phyloP scores from a whole-genome alignment of 2,113 vertebrate species.

The Pachycephala philippinensis region DNA sequence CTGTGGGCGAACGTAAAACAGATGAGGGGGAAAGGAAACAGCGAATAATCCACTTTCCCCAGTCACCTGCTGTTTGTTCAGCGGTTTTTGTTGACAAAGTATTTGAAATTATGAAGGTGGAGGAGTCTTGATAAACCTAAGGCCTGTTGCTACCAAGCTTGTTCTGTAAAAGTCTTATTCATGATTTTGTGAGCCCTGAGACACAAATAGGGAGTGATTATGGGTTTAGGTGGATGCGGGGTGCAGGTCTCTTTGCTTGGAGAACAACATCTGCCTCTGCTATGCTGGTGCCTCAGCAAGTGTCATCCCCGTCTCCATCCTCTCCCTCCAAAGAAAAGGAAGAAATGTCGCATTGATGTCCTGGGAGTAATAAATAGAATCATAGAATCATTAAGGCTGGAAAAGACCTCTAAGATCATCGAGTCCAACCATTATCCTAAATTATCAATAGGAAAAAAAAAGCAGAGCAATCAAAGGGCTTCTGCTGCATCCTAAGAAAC shows the following conservation, averaged over 20 bases:
- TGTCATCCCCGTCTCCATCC: accelerated
- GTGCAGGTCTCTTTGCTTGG: not conserved
- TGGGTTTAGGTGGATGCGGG: not conserved
- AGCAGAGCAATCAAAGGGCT: not conserved
- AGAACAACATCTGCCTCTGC: not conserved
- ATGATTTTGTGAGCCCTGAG: not conserved
- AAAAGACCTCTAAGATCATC: not conserved
- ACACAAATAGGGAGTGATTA: not conserved
- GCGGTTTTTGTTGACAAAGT: not conserved
- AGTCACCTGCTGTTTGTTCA: not conserved
- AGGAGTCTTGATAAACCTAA: not conserved
- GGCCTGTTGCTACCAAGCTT: not conserved
- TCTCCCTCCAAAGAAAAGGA: not conserved
- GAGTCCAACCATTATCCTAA: not conserved
- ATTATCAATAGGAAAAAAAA: not conserved
- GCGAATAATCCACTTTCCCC: not conserved
- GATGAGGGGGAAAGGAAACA: not conserved
- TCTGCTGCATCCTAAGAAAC: not conserved
- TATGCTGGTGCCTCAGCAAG: not conserved
- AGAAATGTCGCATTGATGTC: not conserved
- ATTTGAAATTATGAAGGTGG: not conserved
- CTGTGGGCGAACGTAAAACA: not conserved
- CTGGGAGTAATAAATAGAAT: not conserved
- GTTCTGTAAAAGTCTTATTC: not conserved
- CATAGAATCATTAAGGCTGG: not conserved